Evolutionary conservation across 2,113 vertebrate genomes (phyloP), one percentile per base, ranked within the genome.

Genomic region (Stictonetta naevosa): DNA sequence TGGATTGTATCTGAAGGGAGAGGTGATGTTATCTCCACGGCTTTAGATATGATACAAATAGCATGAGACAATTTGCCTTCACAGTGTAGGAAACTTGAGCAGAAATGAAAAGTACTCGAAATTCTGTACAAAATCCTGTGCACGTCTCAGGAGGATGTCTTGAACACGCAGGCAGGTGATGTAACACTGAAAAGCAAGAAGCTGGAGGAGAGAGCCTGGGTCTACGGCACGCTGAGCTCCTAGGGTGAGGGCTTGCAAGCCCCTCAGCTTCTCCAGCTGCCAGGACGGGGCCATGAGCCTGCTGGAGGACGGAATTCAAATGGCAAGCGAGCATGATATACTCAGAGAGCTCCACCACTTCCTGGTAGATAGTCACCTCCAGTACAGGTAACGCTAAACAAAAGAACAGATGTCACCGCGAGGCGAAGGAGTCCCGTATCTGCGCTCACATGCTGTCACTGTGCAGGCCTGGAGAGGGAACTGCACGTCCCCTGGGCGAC

Each of bases 1-100:
- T 31, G 53, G 94, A 81, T 26, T 14, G 38, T 83, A 76, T 60
- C 91, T 69, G 95, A 58, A 79, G 91, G 84, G 62, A 90, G 52
- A 88, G 72, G 42, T 42, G 38, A 15, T 76, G 21, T 40, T 86
- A 81, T 10, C 56, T 22, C 56, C 33, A 2, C 29, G 25, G 55
- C 68, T 80, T 19, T 33, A 55, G 48, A 11, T 31, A 26, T 26
- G 79, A 90, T 33, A 86, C 69, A 94, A 95, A 95, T 6, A 40
- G 3, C 86, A 34, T 3, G 38, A 52, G 90, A 93, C 86, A 95
- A 93, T 88, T 81, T 10, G 62, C 79, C n/a, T 4, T 55, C 59
- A 44, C 1, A 0, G 50, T 6, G 82, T 26, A 11, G 10, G 48
- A 79, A 59, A 46, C 40, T 26, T 0, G 11, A 77, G 38, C 26